Evolutionary conservation across 2,797 vertebrate genomes (phyloP), one percentile per base, ranked within the genome.

Genomic region (Chelidonichthys spinosus): DNA sequence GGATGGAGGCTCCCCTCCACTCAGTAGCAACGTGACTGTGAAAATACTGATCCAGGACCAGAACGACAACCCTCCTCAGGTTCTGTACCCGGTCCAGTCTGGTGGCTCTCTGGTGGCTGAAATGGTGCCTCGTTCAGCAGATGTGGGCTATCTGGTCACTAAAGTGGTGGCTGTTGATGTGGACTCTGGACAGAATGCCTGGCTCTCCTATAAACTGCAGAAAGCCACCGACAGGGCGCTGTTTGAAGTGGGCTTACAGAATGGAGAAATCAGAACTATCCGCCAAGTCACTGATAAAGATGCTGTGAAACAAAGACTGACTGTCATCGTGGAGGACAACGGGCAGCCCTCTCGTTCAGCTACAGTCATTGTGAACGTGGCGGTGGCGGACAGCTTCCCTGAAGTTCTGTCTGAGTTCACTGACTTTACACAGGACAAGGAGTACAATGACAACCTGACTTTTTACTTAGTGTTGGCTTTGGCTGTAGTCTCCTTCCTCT

Each of bases 151-250:
- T 78, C 94, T 96, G 78, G 95, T 96, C 17, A 95, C 95, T 35
- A 96, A 96, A 88, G 94, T 96, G 69, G 95, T 96, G 85, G 96
- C 95, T 52, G 95, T 96, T 73, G 95, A 95, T 92, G 93, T 81
- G 74, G 79, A 81, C 74, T 81, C 79, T 81, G 93, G 93, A 81
- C 93, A 95, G 89, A 95, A 95, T 82, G 93, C 94, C 74, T 95
- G 94, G 94, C 94, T 95, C 69, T 95, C 94, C 61, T 95, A 94
- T 86, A 90, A 93, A 89, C 87, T 95, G 39, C 92, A 94, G 59
- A 94, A 94, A 93, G 86, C 91, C 82, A 92, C 93, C 74, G 95
- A 96, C 82, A 95, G 92, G 43, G 90, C 93, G 36, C 90, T 96
- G 75, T 95, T 96, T 92, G 92, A 89, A 87, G 94, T 96, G 90